Base-by-base conservation (phyloP, 2,888 invertebrate genomes). In the Xestobium rufovillosum region DNA sequence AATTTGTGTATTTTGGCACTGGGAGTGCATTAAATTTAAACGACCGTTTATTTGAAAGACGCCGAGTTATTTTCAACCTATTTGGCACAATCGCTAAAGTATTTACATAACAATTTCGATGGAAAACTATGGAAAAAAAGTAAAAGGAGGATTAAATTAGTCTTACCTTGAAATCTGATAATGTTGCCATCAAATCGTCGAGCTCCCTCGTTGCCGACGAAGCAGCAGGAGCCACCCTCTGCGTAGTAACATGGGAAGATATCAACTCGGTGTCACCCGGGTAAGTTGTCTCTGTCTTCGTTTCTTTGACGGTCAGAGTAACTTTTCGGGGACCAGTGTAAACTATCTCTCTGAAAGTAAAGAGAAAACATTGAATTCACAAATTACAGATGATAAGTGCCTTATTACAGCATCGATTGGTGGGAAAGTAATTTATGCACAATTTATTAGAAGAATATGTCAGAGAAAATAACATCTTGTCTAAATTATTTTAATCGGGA, bases 121-220 rank as follows among this genome's bases (percentile, higher is more conserved):
- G n/a, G n/a, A n/a, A n/a, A 19, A 19, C 23, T 19, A n/a, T 19
- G 23, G 23, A 19, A n/a, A 19, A 8, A 19, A 19, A 19, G 23
- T 8, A 9, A 25, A 14, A 30, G 8, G 25, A 13, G 33, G n/a
- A 13, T 33, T 25, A 23, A 10, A 11, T 39, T 13, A 10, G 14
- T 47, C 68, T 65, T 68, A 88, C 95, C 85, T 94, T 94, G 61
- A 94, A 90, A 62, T 92, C 90, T 2, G 92, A 92, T 8, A 96
- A 71, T 3, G 92, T 90, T 2, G 89, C 90, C 95, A 96, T 95
- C 43, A 96, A 73, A 59, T 95, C 94, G 59, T 96, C 95, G 42
- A 96, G 73, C 63, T 96, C 95, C 64, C 83, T 83, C 13, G 95
- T 95, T 19, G 95, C 95, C 41, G 86, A 84, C 34, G 92, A 92